These are phyloP conservation scores for Mastomys natalensis DNA, from an alignment of 2,113 vertebrate genomes.

Conservation along the genomic window DNA sequence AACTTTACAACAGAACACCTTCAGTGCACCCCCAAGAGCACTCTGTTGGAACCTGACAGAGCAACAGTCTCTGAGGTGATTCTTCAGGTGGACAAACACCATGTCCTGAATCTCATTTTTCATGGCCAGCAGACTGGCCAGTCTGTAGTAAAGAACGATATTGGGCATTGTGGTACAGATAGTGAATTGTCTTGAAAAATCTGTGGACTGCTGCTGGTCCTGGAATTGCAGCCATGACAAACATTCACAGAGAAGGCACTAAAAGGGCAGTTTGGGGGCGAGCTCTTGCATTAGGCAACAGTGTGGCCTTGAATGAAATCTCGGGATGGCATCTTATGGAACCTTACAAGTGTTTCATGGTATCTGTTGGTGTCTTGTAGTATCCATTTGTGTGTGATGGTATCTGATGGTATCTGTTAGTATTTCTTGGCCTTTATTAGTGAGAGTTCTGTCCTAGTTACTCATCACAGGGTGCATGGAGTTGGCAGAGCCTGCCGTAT, in stretches of 20 bases:
- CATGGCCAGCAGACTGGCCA: not conserved
- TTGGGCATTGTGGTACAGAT: fast-evolving
- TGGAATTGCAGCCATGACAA: not conserved
- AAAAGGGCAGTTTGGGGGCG: too few species aligned
- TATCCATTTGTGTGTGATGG: not conserved
- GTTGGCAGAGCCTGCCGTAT: fast-evolving
- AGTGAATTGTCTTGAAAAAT: not conserved
- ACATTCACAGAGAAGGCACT: not conserved
- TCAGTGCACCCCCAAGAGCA: slow-evolving; percentile 57
- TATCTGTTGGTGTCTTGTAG: not conserved
- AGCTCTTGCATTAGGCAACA: not conserved
- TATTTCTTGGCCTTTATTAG: not conserved
- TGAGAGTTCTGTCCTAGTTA: not conserved
- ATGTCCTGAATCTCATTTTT: not conserved
- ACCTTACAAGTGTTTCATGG: not conserved
- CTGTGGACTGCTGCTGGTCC: too few species aligned
- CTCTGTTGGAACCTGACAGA: not conserved
- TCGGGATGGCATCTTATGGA: fast-evolving
- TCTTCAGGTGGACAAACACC: not conserved
- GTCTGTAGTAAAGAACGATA: not conserved
- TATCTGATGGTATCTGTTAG: not conserved
- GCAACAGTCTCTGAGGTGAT: fast-evolving
- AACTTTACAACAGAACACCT: slow-evolving; percentile 79
- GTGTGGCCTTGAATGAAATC: too few species aligned
- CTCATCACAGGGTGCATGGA: not conserved